Conservation (phyloP, 2,888 invertebrate species). For the Rhagonycha lutea region DNA sequence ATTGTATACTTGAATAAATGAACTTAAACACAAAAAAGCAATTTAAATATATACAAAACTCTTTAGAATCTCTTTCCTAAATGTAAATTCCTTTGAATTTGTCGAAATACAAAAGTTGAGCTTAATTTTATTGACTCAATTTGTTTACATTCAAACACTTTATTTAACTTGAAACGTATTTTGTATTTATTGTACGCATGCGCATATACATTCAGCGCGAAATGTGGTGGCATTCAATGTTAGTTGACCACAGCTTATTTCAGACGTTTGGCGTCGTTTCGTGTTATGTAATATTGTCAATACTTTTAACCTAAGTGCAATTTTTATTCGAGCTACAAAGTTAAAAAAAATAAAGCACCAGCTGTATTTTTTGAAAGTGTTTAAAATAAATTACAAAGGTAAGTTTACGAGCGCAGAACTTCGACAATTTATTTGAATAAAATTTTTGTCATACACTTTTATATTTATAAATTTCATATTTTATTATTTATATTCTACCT, state of each 20-base stretch:
- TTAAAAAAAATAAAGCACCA: not conserved
- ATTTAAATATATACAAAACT: not conserved
- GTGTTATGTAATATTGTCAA: not conserved
- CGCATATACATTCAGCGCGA: not conserved
- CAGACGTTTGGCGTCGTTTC: not conserved
- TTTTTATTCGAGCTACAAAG: not conserved
- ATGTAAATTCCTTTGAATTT: not conserved
- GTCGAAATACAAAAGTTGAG: not conserved
- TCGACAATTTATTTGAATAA: not conserved
- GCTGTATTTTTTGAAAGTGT: not conserved
- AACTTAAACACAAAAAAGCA: not conserved
- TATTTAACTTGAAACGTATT: not conserved
- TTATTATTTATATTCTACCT: not conserved
- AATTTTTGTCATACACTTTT: not conserved
- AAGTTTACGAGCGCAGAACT: not conserved
- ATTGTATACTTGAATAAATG: not conserved
- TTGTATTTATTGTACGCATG: not conserved
- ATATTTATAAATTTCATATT: not conserved
- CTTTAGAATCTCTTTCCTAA: not conserved
- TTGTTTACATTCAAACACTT: not conserved
- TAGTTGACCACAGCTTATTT: conserved; percentile 1
- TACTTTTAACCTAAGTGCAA: not conserved
- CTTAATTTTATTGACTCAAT: not conserved
- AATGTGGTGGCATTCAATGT: not conserved
- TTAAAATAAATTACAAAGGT: not conserved